Evolutionary conservation across 1,140 invertebrate genomes (phyloP), one percentile per base, ranked within the genome.

Genomic region (Heliconius eleuchia): DNA sequence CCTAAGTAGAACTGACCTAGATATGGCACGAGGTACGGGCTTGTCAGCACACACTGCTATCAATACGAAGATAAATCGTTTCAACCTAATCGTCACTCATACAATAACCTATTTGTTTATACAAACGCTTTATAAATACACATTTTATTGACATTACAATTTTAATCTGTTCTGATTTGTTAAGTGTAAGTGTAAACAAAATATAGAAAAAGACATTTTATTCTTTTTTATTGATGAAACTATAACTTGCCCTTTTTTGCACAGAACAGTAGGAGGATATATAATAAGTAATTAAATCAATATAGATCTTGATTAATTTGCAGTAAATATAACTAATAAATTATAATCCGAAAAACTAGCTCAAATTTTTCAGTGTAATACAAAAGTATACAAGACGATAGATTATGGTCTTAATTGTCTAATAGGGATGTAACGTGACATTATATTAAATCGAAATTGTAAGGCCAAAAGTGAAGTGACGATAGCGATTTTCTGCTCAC

Each of bases 401-500:
- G 42, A 46, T 46, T 66, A 30, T 66, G 13, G 4, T 66, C 27
- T 0, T 66, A 66, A 16, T 66, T 66, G 27, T 66, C 27, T 66
- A 66, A 66, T 66, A 66, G 27, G 23, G 27, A 66, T 66, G 60
- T 66, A 66, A 66, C 11, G 23, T 37, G 34, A 37, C 34, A 37
- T 66, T 23, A 66, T 66, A 30, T 66, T 27, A 30, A 27, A 66
- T 66, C n/a, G n/a, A 66, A 30, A 66, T 66, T 27, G 60, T 66
- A 88, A 87, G 87, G 83, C 84, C 79, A 79, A 82, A 84, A 84
- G 81, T 80, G 76, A 86, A 80, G 85, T 89, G 91, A 88, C 89
- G 87, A 83, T 84, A 91, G 85, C 89, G 91, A 93, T 92, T 88
- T 92, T 92, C 85, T 87, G 90, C 87, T 89, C 88, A 84, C 84